Conservation (phyloP, 2,797 vertebrate genomes). For the Channa striata region DNA sequence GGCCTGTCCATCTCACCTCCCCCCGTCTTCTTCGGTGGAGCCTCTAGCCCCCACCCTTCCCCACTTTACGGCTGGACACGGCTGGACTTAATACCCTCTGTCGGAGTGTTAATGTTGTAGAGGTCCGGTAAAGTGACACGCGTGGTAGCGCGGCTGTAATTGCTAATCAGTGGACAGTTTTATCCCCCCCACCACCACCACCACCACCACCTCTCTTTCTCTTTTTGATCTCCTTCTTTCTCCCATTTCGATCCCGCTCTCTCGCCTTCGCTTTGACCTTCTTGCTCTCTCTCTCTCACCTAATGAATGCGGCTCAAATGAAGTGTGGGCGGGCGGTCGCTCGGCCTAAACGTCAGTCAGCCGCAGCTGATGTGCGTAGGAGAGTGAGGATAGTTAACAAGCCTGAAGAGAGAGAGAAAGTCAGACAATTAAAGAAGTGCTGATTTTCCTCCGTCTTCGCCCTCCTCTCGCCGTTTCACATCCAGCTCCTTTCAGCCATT, state of each 20-base stretch:
- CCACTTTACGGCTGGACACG: slow-evolving; percentile 74
- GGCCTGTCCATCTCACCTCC: slow-evolving; percentile 18
- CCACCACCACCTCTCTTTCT: not conserved
- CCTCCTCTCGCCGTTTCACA: not conserved
- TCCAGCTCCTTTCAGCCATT: slow-evolving; percentile 4
- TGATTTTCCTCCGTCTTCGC: slow-evolving; percentile 29
- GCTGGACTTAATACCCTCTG: slow-evolving; percentile 78
- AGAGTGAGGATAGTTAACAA: slow-evolving; percentile 58
- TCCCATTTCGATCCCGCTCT: slow-evolving; percentile 5
- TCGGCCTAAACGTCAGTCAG: slow-evolving; percentile 74
- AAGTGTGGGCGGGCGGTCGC: slow-evolving; percentile 77
- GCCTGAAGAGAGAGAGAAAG: slow-evolving; percentile 24
- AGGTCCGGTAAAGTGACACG: slow-evolving; percentile 84
- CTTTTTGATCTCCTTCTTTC: slow-evolving; percentile 21
- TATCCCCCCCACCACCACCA: slow-evolving; percentile 54
- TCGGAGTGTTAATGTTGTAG: slow-evolving; percentile 82
- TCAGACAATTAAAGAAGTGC: slow-evolving; percentile 53
- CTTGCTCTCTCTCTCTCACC: slow-evolving; percentile 58
- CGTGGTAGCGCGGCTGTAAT: slow-evolving; percentile 77
- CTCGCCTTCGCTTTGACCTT: slow-evolving; percentile 38
- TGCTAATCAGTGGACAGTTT: slow-evolving; percentile 86
- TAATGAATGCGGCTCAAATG: slow-evolving; percentile 84
- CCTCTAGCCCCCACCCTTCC: slow-evolving; percentile 49
- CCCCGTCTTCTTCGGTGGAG: slow-evolving; percentile 52
- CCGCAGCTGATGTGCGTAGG: slow-evolving; percentile 76